phyloP scores from a whole-genome alignment of 2,797 vertebrate species.

The Onychomys torridus region DNA sequence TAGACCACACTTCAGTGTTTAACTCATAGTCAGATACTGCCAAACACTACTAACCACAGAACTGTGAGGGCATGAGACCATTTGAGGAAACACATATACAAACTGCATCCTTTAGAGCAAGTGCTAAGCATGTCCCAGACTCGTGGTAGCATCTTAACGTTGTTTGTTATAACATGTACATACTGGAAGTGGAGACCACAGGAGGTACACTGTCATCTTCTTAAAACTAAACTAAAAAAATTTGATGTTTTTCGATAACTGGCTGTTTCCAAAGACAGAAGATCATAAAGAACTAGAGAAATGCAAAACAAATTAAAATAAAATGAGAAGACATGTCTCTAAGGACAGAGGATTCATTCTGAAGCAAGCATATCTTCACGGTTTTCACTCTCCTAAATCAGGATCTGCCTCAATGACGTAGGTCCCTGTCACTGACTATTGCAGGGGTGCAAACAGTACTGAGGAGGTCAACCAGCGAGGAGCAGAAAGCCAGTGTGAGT shows the following conservation, averaged over 20 bases:
- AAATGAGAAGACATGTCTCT: background rate
- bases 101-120: background rate
- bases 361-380: background rate
- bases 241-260: background rate
- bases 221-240: background rate
- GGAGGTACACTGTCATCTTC: rapidly evolving
- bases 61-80: background rate
- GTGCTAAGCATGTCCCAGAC: slow-evolving; percentile 16
- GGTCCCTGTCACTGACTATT: background rate
- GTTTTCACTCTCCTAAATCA: slow-evolving; percentile 1
- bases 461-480: background rate
- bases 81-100: background rate
- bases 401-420: background rate
- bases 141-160: background rate
- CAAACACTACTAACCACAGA: slow-evolving; percentile 33
- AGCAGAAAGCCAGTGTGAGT: background rate
- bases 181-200: background rate
- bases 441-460: background rate
- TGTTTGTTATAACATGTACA: background rate
- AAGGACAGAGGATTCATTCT: background rate
- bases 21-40: slow-evolving; percentile 20
- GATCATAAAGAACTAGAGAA: background rate
- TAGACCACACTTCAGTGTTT: slow-evolving; percentile 31
- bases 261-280: background rate
- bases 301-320: background rate